Percentiles rank a stretch among this genome's conserved stretches.
These are phyloP conservation scores for Hippocampus mohnikei DNA, from an alignment of 2,113 vertebrate genomes.

Conservation along the genomic window DNA sequence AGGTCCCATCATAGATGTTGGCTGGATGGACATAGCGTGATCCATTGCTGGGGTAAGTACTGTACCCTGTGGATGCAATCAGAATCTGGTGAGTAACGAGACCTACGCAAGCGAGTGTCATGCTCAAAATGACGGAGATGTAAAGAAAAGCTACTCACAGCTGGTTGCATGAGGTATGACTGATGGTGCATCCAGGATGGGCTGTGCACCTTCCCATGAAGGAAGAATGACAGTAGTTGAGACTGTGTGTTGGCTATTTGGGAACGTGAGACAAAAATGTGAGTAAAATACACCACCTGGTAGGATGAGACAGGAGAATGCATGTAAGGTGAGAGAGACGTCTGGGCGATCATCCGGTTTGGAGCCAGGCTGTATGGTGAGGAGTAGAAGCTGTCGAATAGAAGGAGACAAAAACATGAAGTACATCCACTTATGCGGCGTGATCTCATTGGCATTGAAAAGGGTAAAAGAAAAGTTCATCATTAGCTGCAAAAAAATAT, in stretches of 20 bases:
- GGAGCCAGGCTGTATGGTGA: constrained; percentile 83
- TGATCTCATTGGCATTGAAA: too few species aligned
- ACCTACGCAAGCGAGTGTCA: not conserved
- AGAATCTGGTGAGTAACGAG: not conserved
- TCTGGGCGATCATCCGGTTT: constrained; percentile 85
- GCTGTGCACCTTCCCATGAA: constrained; percentile 76
- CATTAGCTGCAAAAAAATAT: too few species aligned
- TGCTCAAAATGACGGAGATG: not conserved
- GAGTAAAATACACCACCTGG: constrained; percentile 74
- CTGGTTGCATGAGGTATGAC: constrained; percentile 91
- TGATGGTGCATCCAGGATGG: constrained; percentile 91
- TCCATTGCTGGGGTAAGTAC: constrained; percentile 85
- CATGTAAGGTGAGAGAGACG: constrained; percentile 85
- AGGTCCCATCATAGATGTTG: constrained; percentile 86
- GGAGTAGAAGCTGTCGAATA: constrained; percentile 81
- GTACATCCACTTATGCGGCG: not conserved
- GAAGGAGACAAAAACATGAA: constrained; percentile 21
- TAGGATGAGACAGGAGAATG: constrained; percentile 88
- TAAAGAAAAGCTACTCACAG: constrained; percentile 48
- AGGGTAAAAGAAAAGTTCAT: too few species aligned
- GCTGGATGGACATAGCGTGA: constrained; percentile 86
- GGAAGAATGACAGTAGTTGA: not conserved
- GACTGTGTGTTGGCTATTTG: not conserved
- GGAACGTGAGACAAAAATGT: not conserved
- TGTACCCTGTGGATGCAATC: constrained; percentile 74